Evolutionary conservation across 1,140 invertebrate genomes (phyloP), one percentile per base, ranked within the genome.

Genomic region (Pogonomyrmex barbatus): DNA sequence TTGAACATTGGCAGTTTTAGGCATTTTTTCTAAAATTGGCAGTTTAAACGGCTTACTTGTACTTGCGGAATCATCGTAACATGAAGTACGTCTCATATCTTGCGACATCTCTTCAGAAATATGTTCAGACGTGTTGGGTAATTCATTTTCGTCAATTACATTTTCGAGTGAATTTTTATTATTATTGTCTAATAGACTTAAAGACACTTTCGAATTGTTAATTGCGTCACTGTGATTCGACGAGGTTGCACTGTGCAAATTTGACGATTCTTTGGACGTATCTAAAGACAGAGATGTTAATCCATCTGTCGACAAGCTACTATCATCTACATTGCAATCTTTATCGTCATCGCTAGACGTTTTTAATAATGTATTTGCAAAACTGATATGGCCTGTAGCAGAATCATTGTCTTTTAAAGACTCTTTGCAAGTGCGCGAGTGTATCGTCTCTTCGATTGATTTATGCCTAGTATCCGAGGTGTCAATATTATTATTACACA

Each of bases 21-120:
- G 91, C n/a, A 94, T 86, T 88, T 94, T 94, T 14, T 93, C 89
- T 42, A 94, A 88, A 86, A 94, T 94, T 85, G 94, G 93, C 81
- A 95, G 87, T 92, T 93, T 93, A 79, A 93, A 94, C 6, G 93
- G 90, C 68, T 93, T 93, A 54, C 89, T 89, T 54, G 87, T 86
- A 52, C 88, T 93, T 78, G 65, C 87, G 52, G 86, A 83, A 50
- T 91, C 88, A 70, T 68, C 71, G 56, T 65, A 88, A 39, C 62
- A 77, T 24, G 62, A 89, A n/a, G 68, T 56, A 42, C 68, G 56
- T 24, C 60, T 63, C 65, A 3, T 42, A n/a, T 84, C 77, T 33
- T 77, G 79, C 45, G 50, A 50, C 62, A 47, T 76, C 12, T 77
- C 65, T 39, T 90, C 90, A 58, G 30, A 87, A 68, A 60, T 30